Base-by-base conservation (phyloP, 2,113 vertebrate genomes). In the Motacilla tschutschensis region DNA sequence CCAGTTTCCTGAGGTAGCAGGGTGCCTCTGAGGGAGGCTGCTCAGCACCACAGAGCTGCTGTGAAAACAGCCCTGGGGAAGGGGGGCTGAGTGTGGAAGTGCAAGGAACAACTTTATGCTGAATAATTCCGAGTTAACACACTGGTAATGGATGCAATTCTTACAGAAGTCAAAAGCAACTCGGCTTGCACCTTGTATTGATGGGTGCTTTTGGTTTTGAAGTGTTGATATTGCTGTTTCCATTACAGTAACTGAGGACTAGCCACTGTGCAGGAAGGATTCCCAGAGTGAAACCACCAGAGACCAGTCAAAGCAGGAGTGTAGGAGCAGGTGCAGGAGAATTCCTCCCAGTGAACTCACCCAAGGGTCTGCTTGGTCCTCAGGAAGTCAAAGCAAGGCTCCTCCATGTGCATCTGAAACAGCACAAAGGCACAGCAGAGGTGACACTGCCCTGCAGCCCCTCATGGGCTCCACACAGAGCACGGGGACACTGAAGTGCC, bases 331-430 rank as follows among this genome's bases (percentile, higher is more conserved):
- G 21, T 6, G 5, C 5, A 53, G 47, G 53, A 60, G 51, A 31
- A 28, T 4, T 17, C 16, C 29, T 41, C 46, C 9, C 47, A 16
- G 4, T 1, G 10, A 71, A 95, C 98, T 97, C 92, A 99, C 99
- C 99, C 99, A 1, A 99, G 97, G 7, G 98, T 99, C 96, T 99
- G 98, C 94, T 99, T 99, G 31, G 99, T 99, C 94, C 99, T 97
- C 76, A 99, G 97, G 94, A 99, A 99, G 96, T 99, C 98, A 76
- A 99, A 99, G 93, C 99, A 99, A 14, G 99, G 99, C 89, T 99
- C 99, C 87, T 99, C 99, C 99, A 99, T 99, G 96, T 99, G 98
- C 98, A 99, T 99, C 99, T 99, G 96, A 53, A 95, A 97, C 10
- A 14, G 82, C 74, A 93, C 29, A 82, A 51, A 2, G 20, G 76